phyloP scores from a whole-genome alignment of 2,113 vertebrate species.

The Phylloscopus trochilus region DNA sequence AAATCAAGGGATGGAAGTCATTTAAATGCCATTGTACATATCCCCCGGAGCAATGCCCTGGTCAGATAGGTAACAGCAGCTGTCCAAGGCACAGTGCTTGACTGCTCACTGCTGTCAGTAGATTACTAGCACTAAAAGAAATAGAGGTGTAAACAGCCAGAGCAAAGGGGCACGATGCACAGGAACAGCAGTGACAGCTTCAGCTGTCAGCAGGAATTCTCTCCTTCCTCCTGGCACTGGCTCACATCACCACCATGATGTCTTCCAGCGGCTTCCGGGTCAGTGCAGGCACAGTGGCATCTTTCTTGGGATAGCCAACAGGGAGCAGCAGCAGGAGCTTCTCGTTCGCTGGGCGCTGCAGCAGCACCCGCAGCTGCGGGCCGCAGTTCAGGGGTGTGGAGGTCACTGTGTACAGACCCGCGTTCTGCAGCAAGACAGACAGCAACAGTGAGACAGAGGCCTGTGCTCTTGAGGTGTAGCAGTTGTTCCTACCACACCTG shows the following conservation, averaged over 20 bases:
- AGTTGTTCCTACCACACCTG: not conserved
- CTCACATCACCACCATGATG: slow-evolving; percentile 83
- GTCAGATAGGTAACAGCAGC: not conserved
- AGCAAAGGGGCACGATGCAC: not conserved
- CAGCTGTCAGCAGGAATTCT: not conserved
- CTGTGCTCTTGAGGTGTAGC: not conserved
- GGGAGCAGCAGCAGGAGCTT: slow-evolving; percentile 93
- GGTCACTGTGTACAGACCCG: slow-evolving; percentile 89
- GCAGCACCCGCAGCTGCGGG: slow-evolving; percentile 83
- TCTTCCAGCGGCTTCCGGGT: slow-evolving; percentile 83
- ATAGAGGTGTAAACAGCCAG: not conserved
- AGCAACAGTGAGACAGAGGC: not conserved
- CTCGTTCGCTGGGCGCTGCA: slow-evolving; percentile 86
- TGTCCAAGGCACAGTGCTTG: not conserved
- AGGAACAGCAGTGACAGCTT: not conserved
- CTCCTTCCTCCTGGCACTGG: not conserved
- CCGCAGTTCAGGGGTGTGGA: slow-evolving; percentile 94
- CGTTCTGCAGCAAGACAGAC: slow-evolving; percentile 78
- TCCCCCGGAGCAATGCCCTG: not conserved
- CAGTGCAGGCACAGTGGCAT: slow-evolving; percentile 86
- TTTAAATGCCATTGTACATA: not conserved
- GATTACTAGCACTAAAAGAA: not conserved
- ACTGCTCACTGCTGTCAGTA: not conserved
- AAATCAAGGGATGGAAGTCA: not conserved
- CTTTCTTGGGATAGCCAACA: slow-evolving; percentile 84